Percentiles rank a stretch among this genome's conserved stretches.
Conservation (phyloP, 1,140 invertebrate species). For the Brachystomella parvula region DNA sequence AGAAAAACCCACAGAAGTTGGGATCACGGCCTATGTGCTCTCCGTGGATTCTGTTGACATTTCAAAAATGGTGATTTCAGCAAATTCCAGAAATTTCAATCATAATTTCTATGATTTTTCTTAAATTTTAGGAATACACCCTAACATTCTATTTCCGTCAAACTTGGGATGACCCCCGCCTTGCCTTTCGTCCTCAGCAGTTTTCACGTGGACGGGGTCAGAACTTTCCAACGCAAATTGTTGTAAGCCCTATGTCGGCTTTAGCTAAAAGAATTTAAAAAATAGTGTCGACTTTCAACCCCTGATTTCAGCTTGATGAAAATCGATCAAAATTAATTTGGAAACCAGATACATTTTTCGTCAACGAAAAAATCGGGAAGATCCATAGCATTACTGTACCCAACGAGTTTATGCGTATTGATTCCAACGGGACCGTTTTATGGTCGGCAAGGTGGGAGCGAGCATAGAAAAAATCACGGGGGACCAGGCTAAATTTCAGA, state of each 20-base stretch:
- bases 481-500: neutral
- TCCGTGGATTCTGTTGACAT: neutral
- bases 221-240: neutral
- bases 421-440: constrained; percentile 21
- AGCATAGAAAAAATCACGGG: constrained; percentile 1
- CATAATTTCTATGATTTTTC: neutral
- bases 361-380: constrained; percentile 20
- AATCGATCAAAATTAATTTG: constrained; percentile 20
- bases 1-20: neutral
- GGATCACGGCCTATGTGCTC: neutral
- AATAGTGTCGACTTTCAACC: neutral
- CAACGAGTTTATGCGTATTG: constrained; percentile 18
- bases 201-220: neutral
- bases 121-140: constrained; percentile 17
- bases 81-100: neutral
- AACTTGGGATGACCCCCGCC: constrained; percentile 16
- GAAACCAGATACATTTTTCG: constrained; percentile 30
- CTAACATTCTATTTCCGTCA: constrained; percentile 19
- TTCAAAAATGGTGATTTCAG: neutral
- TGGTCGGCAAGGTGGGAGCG: constrained; percentile 12
- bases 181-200: constrained; percentile 2
- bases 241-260: constrained; percentile 7
- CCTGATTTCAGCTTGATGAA: constrained; percentile 16
- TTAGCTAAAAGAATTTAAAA: neutral
- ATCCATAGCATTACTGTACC: constrained; percentile 13